A percentile compares a stretch with the other conserved stretches of the same genome.
These are phyloP conservation scores for Zaprionus lineosus DNA, from an alignment of 2,888 invertebrate genomes.

Conservation along the genomic window DNA sequence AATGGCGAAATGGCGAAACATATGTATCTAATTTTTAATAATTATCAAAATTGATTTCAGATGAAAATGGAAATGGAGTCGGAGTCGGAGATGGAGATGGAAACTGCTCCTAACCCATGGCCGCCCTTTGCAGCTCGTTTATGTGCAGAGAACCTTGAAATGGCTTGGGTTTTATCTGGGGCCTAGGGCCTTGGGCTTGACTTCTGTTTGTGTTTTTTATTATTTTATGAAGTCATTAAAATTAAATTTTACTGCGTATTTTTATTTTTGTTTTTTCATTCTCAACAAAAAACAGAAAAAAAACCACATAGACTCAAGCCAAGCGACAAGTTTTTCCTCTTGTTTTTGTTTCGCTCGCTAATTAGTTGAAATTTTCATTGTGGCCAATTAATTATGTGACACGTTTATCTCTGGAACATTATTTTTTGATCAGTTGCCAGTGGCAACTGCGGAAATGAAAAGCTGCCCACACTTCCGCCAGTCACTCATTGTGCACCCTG, in stretches of 20 bases:
- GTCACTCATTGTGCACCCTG: no score
- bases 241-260: slow-evolving; percentile 64
- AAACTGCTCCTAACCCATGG: slow-evolving; percentile 38
- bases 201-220: slow-evolving; percentile 29
- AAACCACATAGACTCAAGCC: no score
- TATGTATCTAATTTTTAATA: slow-evolving; percentile 71
- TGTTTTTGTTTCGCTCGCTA: slow-evolving; percentile 44
- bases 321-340: slow-evolving; percentile 34
- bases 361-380: slow-evolving; percentile 71
- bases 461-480: slow-evolving; percentile 48
- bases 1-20: slow-evolving; percentile 53
- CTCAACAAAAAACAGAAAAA: no score
- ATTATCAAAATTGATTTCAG: slow-evolving; percentile 67
- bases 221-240: slow-evolving; percentile 74
- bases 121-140: slow-evolving; percentile 26
- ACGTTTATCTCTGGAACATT: slow-evolving; percentile 61
- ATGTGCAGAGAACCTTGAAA: slow-evolving; percentile 73
- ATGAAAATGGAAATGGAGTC: no score
- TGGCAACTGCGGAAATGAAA: slow-evolving; percentile 55
- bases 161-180: slow-evolving; percentile 34
- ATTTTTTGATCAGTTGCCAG: slow-evolving; percentile 36
- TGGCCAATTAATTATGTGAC: slow-evolving; percentile 73
- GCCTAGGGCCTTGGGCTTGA: slow-evolving; percentile 3
- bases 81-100: slow-evolving; percentile 47
- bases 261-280: slow-evolving; percentile 29